Conservation (phyloP, 1,140 invertebrate genomes). For the Solenopsis invicta region DNA sequence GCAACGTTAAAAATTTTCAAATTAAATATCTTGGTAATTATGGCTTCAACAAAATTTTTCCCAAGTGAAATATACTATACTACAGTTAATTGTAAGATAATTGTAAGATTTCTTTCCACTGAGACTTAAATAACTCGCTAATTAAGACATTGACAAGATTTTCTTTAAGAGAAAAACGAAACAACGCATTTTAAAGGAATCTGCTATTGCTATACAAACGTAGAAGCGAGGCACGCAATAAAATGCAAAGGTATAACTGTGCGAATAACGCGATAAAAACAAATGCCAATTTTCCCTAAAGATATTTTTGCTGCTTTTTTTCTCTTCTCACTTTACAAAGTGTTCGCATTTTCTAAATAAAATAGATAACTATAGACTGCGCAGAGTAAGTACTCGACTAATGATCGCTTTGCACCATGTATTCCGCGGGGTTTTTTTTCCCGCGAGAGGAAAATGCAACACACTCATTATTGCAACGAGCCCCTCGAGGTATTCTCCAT, state of each 20-base stretch:
- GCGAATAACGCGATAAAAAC: not conserved
- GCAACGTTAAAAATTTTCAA: slow-evolving; percentile 12
- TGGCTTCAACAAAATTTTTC: slow-evolving; percentile 38
- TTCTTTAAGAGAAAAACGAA: not conserved
- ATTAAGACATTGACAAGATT: slow-evolving; percentile 47
- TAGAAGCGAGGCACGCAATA: not conserved
- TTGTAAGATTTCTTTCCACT: slow-evolving; percentile 19
- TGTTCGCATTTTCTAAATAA: not conserved
- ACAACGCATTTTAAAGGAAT: not conserved
- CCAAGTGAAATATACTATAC: slow-evolving; percentile 20
- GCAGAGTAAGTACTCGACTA: not conserved
- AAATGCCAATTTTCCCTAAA: not conserved
- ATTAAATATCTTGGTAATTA: slow-evolving; percentile 41
- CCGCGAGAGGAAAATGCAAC: slow-evolving; percentile 4
- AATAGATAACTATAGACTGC: not conserved
- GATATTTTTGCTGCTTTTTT: not conserved
- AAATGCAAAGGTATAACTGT: not conserved
- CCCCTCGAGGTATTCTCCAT: slow-evolving; percentile 4
- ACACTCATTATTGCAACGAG: slow-evolving; percentile 16
- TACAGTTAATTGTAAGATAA: slow-evolving; percentile 34
- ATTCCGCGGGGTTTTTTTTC: not conserved
- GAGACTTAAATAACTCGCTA: slow-evolving; percentile 58
- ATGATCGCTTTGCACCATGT: not conserved
- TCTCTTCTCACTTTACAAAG: not conserved
- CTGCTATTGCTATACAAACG: not conserved